Base-by-base conservation (phyloP, 1,140 invertebrate genomes). In the Nautilus pompilius region DNA sequence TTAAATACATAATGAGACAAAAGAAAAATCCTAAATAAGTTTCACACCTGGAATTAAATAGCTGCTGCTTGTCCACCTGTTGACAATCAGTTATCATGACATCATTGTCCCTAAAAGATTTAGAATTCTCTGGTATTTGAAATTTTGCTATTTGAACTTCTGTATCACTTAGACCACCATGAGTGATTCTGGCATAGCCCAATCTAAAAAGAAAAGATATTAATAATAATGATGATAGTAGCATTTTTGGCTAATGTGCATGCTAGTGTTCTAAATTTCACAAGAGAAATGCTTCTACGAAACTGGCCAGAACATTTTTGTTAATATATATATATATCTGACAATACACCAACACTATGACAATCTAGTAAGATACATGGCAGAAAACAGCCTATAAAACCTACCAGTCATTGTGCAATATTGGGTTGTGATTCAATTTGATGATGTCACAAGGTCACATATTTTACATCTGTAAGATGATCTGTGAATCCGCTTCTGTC, bases 91-190 rank as follows among this genome's bases (percentile, higher is more conserved):
- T 75, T 29, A 64, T 70, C 0, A 75, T 48, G 28, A 58, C 69
- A 0, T 46, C 62, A 57, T 82, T 73, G 59, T 83, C 82, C 28
- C 66, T 59, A 51, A 65, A 81, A 48, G 67, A 48, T n/a, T 68
- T 36, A 1, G 58, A 57, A 66, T 80, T 63, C 24, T 69, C 51
- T 33, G 81, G 81, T 49, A 83, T 80, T 49, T 71, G 53, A 69
- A 83, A 83, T 58, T 69, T 75, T 3, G 73, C 82, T 60, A 83
- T 61, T 66, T 83, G 82, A 15, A 83, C 53, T 60, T 83, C 82
- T 26, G 82, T 83, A 57, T 83, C 82, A 70, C 80, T 83, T 24
- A 83, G 68, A 8, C 80, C 81, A 2, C 77, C 82, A 70, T 82
- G 80, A 28, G 79, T 76, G 15, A 83, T 76, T 28, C 82, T 60